Conservation (phyloP, 2,797 vertebrate genomes). For the Malacoctenus gilli region DNA sequence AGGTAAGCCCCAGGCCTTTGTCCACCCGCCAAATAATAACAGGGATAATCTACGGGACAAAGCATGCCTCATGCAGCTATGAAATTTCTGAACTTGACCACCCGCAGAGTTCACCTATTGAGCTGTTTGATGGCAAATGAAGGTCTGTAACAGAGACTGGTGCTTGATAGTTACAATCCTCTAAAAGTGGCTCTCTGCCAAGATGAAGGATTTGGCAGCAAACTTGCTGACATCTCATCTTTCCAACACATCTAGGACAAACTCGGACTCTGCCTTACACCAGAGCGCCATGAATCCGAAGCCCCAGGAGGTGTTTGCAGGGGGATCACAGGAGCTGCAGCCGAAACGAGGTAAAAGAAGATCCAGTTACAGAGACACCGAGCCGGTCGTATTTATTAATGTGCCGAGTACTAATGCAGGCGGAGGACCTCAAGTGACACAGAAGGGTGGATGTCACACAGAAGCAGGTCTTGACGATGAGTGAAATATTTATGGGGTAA, state of each 20-base stretch:
- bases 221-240: slow-evolving; percentile 56
- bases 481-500: slow-evolving; percentile 61
- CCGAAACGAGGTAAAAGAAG: slow-evolving; percentile 90
- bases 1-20: slow-evolving; percentile 83
- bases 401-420: slow-evolving; percentile 28
- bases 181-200: slow-evolving; percentile 8
- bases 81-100: background rate
- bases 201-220: slow-evolving; percentile 7
- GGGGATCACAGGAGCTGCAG: slow-evolving; percentile 92
- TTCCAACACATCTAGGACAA: slow-evolving; percentile 85
- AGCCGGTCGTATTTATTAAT: slow-evolving; percentile 61
- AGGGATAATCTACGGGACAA: slow-evolving; percentile 6
- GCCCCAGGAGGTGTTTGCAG: slow-evolving; percentile 89
- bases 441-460: slow-evolving; percentile 29
- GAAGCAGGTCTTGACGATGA: slow-evolving; percentile 14
- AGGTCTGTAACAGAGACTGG: background rate
- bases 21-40: slow-evolving; percentile 15
- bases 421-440: slow-evolving; percentile 30
- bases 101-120: background rate
- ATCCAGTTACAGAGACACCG: slow-evolving; percentile 45
- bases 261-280: slow-evolving; percentile 97
- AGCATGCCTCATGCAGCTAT: background rate
- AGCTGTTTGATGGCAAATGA: background rate
- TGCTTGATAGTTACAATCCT: slow-evolving; percentile 12
- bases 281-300: slow-evolving; percentile 95